Conservation (phyloP, 2,888 invertebrate species). For the Mellilla xanthometata region DNA sequence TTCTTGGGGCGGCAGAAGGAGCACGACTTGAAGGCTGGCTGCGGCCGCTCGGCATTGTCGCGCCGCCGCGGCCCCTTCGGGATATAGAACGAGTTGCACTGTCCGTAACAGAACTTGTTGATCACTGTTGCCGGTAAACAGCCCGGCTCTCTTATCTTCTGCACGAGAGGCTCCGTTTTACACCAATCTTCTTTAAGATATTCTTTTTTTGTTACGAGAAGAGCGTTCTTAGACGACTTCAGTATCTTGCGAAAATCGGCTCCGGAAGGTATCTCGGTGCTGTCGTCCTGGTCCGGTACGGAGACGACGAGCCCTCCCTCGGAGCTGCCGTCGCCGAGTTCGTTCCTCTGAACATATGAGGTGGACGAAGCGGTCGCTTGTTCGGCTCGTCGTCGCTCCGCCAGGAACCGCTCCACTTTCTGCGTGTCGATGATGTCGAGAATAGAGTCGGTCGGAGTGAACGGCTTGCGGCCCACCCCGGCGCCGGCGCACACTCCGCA, state of each 20-base stretch:
- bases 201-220: constrained; percentile 85
- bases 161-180: constrained; percentile 87
- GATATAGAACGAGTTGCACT: constrained; percentile 91
- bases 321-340: constrained; percentile 81
- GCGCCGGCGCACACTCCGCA: constrained; percentile 61
- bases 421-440: constrained; percentile 84
- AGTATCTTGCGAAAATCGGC: constrained; percentile 81
- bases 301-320: constrained; percentile 69
- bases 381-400: constrained; percentile 71
- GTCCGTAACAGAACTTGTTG: constrained; percentile 90
- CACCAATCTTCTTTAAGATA: constrained; percentile 88
- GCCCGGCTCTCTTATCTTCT: constrained; percentile 87
- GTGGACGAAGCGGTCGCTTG: constrained; percentile 68
- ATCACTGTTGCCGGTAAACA: constrained; percentile 85
- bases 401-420: constrained; percentile 81
- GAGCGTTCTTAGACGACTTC: constrained; percentile 85
- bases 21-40: constrained; percentile 87
- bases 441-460: constrained; percentile 80
- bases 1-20: constrained; percentile 87
- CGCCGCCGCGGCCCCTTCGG: constrained; percentile 84
- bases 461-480: constrained; percentile 66
- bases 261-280: constrained; percentile 71
- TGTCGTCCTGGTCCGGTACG: constrained; percentile 70
- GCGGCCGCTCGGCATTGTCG: constrained; percentile 75
- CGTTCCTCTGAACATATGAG: constrained; percentile 78